These are phyloP conservation scores for Globodera ellingtonae DNA, from an alignment of 1,140 invertebrate genomes.

Conservation along the genomic window DNA sequence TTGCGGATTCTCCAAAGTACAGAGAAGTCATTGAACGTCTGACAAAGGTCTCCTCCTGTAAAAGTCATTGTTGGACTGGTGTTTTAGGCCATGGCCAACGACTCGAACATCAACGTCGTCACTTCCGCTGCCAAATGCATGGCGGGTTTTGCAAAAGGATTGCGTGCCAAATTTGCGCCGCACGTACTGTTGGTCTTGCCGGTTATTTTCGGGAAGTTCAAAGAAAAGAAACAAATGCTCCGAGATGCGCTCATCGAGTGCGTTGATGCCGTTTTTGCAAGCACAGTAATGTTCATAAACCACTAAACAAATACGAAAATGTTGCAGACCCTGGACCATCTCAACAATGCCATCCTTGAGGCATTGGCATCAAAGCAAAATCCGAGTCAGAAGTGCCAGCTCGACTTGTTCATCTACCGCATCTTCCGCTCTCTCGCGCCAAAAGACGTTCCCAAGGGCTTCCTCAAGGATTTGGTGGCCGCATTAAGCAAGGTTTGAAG, in stretches of 20 bases:
- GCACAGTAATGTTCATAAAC: conserved; percentile 32
- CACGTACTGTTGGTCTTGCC: conserved; percentile 77
- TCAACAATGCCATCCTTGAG: conserved; percentile 81
- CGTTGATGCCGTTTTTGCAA: conserved; percentile 73
- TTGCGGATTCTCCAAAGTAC: conserved; percentile 69
- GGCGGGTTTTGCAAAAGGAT: conserved; percentile 78
- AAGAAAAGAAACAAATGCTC: conserved; percentile 88
- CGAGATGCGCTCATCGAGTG: conserved; percentile 73
- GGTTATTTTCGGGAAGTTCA: conserved; percentile 88
- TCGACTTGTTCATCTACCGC: conserved; percentile 41
- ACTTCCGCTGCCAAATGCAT: conserved; percentile 83
- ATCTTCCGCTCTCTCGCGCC: conserved; percentile 32
- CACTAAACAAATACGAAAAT: neutral
- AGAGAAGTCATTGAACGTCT: conserved; percentile 79
- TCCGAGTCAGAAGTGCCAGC: conserved; percentile 38
- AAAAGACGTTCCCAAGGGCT: conserved; percentile 32
- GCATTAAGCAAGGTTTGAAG: conserved; percentile 27
- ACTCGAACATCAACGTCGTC: conserved; percentile 91
- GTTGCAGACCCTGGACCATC: conserved; percentile 76
- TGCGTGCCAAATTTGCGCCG: conserved; percentile 83
- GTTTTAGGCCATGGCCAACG: conserved; percentile 75
- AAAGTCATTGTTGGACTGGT: neutral
- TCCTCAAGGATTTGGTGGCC: conserved; percentile 34
- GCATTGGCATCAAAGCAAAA: conserved; percentile 71
- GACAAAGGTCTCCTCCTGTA: conserved; percentile 73